Conservation (phyloP, 2,888 invertebrate genomes). For the Drosophila mimica region DNA sequence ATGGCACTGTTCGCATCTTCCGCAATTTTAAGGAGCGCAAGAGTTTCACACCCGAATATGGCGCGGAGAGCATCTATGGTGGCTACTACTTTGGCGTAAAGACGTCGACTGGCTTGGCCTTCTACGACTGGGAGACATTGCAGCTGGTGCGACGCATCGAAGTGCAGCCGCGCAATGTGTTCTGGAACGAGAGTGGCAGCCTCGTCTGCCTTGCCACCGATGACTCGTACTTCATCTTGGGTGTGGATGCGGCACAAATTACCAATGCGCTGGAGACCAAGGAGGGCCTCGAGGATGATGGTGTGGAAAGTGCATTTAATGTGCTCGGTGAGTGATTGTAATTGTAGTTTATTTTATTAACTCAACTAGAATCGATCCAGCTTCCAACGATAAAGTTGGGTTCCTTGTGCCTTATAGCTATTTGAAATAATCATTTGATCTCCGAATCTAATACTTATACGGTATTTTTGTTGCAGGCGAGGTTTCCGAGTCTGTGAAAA, state of each 20-base stretch:
- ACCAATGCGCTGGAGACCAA: conserved; percentile 90
- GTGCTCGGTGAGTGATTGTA: conserved; percentile 86
- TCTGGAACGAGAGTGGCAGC: conserved; percentile 98
- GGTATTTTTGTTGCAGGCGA: conserved; percentile 85
- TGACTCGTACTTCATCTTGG: conserved; percentile 96
- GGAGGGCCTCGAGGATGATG: conserved; percentile 93
- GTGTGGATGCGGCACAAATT: conserved; percentile 94
- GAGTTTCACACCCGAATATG: conserved; percentile 97
- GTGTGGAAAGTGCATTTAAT: conserved; percentile 98
- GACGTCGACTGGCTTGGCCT: conserved; percentile 95
- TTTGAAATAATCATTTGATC: neutral
- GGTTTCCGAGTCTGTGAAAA: conserved; percentile 95
- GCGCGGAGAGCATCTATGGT: conserved; percentile 98
- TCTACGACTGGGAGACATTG: conserved; percentile 98
- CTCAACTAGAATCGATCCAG: neutral
- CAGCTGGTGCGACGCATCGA: conserved; percentile 97
- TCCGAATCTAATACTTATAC: neutral
- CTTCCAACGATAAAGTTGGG: neutral
- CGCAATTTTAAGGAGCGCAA: conserved; percentile 99
- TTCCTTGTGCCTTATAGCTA: neutral
- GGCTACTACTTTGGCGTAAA: conserved; percentile 96
- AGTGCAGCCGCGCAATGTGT: conserved; percentile 96
- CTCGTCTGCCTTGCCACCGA: conserved; percentile 97
- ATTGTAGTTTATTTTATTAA: neutral
- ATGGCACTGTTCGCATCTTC: conserved; percentile 95